Evolutionary conservation across 2,888 invertebrate species (phyloP), one percentile per base, ranked within the genome.

Genomic region (Cephonodes hylas): DNA sequence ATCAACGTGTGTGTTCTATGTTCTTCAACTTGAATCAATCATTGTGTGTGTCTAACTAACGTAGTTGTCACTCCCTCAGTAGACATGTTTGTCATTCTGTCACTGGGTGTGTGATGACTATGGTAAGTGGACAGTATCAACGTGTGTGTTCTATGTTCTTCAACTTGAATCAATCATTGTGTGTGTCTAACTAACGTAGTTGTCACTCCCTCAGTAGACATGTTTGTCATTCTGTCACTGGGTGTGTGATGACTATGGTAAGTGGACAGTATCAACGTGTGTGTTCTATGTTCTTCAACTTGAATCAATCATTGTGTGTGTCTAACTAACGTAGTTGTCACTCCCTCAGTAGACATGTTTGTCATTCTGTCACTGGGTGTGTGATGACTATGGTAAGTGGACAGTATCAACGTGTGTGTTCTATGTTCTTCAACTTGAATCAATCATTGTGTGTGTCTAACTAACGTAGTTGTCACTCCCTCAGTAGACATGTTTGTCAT

Each of bases 281-380:
- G n/a, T n/a, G n/a, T n/a, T n/a, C n/a, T n/a, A n/a, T n/a, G 13
- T 15, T 13, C 38, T 34, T 18, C 34, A 58, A n/a, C 58, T 8
- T 2, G n/a, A n/a, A n/a, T n/a, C n/a, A n/a, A n/a, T n/a, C n/a
- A 4, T 10, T 45, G n/a, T n/a, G n/a, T n/a, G n/a, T n/a, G 1
- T 45, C 22, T 45, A 45, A 18, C 22, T 45, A 5, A 6, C 59
- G 42, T 58, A 63, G 62, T 60, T 63, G 34, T 64, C 64, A 68
- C 53, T 58, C 59, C 48, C 63, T 46, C 60, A 70, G 64, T 62
- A 60, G 64, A 65, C 62, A 66, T 56, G 63, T 66, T 60, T 15
- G 3, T 25, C 31, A 63, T 63, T 65, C 68, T 66, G 61, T 64
- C 68, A 69, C 71, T 71, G 65, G 66, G 62, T 64, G 53, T 58